Evolutionary conservation across 2,113 vertebrate genomes (phyloP), one percentile per base, ranked within the genome.

Genomic region (Cacatua alba): DNA sequence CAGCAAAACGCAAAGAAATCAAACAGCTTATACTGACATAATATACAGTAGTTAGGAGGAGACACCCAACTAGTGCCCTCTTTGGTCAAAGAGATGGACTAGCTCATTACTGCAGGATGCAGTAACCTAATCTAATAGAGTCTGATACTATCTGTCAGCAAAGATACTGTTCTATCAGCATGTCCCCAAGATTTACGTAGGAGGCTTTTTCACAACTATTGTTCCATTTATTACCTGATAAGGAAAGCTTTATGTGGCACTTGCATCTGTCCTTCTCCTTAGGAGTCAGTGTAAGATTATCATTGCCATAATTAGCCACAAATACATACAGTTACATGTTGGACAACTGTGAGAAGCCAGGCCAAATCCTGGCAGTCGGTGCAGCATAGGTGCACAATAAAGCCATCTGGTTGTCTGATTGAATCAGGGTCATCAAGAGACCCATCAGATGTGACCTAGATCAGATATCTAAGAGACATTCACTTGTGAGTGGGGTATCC

Each of bases 321-420:
- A 75, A 91, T 71, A 53, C 48, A 49, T 79, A n/a, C 49, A 71
- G 70, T 83, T 92, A 67, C 37, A 64, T 48, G 39, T 75, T 35
- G 57, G 80, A 46, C 91, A 88, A 94, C 43, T 55, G 53, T 51
- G 82, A 85, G 83, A 92, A 90, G 55, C 46, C 79, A 88, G 78
- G 64, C 86, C 81, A 91, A 87, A 68, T 79, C 53, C 49, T 94
- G 78, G 55, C 88, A 92, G 86, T 81, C 83, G 57, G 46, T 89
- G 71, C 65, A 94, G 90, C 69, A 91, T 46, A 95, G 91, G 83
- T 92, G 70, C 53, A 86, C 85, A 95, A 84, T 85, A 96, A 96
- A 94, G 94, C 89, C 92, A 95, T 94, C 91, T 94, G 94, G 86
- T 76, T 97, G 92, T 96, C 95, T 95, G 69, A 94, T 64, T 90